Percentiles rank a stretch among this genome's conserved stretches.
These are phyloP conservation scores for Drosophila dunni DNA, from an alignment of 1,140 invertebrate species.

Conservation along the genomic window DNA sequence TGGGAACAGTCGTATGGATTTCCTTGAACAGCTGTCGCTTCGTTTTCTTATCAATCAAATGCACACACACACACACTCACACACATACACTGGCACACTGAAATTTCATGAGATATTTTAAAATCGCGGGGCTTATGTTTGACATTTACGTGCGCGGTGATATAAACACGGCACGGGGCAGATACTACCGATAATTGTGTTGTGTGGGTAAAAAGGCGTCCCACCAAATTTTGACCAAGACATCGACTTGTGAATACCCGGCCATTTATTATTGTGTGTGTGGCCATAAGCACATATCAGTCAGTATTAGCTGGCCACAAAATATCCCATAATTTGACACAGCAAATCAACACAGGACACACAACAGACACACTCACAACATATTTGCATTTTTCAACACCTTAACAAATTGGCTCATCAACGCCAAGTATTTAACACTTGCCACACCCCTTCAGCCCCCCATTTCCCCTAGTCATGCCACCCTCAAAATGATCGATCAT, in stretches of 20 bases:
- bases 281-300: constrained; percentile 27
- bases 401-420: constrained; percentile 73
- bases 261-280: constrained; percentile 15
- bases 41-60: constrained; percentile 75
- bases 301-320: constrained; percentile 33
- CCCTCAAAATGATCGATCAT: constrained; percentile 64
- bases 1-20: constrained; percentile 3
- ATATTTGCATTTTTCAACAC: constrained; percentile 77
- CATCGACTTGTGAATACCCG: not conserved
- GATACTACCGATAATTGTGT: constrained; percentile 1
- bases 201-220: not conserved
- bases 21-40: constrained; percentile 61
- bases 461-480: not conserved
- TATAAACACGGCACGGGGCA: constrained; percentile 50
- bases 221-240: constrained; percentile 26
- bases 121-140: constrained; percentile 57
- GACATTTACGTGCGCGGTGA: constrained; percentile 70
- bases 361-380: not conserved
- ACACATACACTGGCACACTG: constrained; percentile 8
- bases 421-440: constrained; percentile 40
- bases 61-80: constrained; percentile 46
- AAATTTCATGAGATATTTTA: constrained; percentile 60
- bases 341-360: constrained; percentile 52
- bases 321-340: constrained; percentile 58
- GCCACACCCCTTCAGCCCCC: constrained; percentile 1